Conservation (phyloP, 2,113 vertebrate genomes). For the Oreochromis tanganicae region DNA sequence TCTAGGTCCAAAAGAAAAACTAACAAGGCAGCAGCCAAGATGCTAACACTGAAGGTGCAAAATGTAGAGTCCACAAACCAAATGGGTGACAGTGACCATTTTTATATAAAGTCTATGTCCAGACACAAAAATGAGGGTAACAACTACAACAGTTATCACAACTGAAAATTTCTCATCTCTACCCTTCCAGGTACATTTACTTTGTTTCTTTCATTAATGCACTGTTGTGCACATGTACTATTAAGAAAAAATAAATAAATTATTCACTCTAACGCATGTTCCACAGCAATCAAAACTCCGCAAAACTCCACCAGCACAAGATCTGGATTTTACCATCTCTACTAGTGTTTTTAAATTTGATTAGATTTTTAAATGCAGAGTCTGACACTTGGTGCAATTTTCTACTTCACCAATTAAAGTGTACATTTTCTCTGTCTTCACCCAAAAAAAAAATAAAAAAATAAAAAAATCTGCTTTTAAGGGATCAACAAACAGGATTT, state of each 20-base stretch:
- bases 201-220: neutral
- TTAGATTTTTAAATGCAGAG: neutral
- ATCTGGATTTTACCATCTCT: neutral
- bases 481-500: neutral
- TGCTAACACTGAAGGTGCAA: neutral
- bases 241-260: neutral
- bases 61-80: neutral
- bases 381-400: neutral
- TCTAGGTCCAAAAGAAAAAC: neutral
- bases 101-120: neutral
- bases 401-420: accelerated
- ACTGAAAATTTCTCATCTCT: neutral
- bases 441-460: neutral
- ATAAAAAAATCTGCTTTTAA: neutral
- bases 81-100: neutral
- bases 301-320: neutral
- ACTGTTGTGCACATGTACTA: neutral
- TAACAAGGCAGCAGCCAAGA: neutral
- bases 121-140: neutral
- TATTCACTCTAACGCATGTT: neutral
- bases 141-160: neutral
- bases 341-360: neutral
- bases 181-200: neutral
- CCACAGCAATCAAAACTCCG: neutral
- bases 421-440: neutral